Evolutionary conservation across 2,888 invertebrate genomes (phyloP), one percentile per base, ranked within the genome.

Genomic region (Cataglyphis livida): DNA sequence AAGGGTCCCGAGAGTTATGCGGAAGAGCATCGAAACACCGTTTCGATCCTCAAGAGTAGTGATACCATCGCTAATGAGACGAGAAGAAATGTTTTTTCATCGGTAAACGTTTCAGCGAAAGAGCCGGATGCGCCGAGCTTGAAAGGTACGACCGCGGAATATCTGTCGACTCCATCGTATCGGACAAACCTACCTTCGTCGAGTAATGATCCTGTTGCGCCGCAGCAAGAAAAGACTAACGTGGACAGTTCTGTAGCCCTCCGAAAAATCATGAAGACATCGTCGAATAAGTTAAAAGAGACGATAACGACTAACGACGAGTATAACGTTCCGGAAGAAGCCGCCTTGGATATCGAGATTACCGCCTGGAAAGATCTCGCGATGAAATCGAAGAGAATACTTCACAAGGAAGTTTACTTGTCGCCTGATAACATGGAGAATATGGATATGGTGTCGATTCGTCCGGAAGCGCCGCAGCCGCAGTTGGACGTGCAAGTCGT

Each of bases 391-490:
- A 91, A 82, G 35, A 54, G 85, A 1, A 0, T n/a, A 0, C 15
- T 59, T 0, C 7, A 32, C 9, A 83, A 74, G 4, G 71, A 78
- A 9, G 64, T 83, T 0, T 54, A 57, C n/a, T 0, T 62, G 4
- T 10, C 25, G 0, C 0, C 25, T 0, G 71, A 54, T 0, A 35
- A 28, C 1, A 0, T 7, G 18, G 44, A 32, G 0, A 54, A 21
- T 0, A 10, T 78, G 3, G 87, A 85, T 2, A 79, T 84, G 44
- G 35, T 92, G 15, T 91, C 90, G 4, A 92, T 92, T 44, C 88
- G 88, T 4, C 93, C 93, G 0, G 92, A 93, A 71, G 90, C 93
- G 4, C 93, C 93, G 0, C 57, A 78, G 44, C 90, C 90, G 3
- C 91, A 90, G 35, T 41, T 87, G 4, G 93, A 93, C 51, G 84